These are phyloP conservation scores for Butorides virescens DNA, from an alignment of 2,113 vertebrate genomes.

Conservation along the genomic window DNA sequence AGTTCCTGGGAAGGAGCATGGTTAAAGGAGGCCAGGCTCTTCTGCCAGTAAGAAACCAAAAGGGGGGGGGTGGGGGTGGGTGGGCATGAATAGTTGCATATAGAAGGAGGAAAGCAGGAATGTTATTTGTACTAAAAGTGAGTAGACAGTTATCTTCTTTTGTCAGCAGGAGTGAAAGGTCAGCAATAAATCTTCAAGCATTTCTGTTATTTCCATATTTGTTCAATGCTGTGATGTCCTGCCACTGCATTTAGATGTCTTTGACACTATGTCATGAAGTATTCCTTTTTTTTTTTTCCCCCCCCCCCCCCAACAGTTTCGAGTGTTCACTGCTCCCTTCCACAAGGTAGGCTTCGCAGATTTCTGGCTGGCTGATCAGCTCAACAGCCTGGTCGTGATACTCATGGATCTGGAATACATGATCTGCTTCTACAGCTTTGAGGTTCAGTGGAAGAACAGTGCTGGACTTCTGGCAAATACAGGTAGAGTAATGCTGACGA, in stretches of 20 bases:
- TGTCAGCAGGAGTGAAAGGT: background rate
- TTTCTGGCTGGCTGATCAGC: slow-evolving; percentile 99
- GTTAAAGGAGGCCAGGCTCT: background rate
- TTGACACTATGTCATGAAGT: slow-evolving; percentile 12
- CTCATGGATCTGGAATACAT: slow-evolving; percentile 98
- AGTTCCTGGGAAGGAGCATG: background rate
- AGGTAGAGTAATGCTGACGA: slow-evolving; percentile 56
- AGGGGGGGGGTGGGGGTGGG: too few species aligned
- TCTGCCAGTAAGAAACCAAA: background rate
- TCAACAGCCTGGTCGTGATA: slow-evolving; percentile 94
- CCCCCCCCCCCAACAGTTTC: slow-evolving; percentile 79
- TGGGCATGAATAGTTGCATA: background rate
- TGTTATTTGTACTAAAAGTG: background rate
- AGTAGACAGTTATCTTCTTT: background rate
- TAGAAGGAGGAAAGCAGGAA: background rate
- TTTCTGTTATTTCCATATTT: slow-evolving; percentile 30
- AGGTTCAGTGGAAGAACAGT: slow-evolving; percentile 88
- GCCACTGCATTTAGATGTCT: background rate
- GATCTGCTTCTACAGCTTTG: slow-evolving; percentile 98
- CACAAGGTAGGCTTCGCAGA: slow-evolving; percentile 98
- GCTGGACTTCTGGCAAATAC: slow-evolving; percentile 81
- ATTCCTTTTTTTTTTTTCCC: background rate
- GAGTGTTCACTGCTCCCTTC: slow-evolving; percentile 96
- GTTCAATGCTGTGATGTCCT: background rate
- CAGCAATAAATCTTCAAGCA: background rate